Conservation (phyloP, 2,797 vertebrate genomes). For the Enteromius thamalakanensis region DNA sequence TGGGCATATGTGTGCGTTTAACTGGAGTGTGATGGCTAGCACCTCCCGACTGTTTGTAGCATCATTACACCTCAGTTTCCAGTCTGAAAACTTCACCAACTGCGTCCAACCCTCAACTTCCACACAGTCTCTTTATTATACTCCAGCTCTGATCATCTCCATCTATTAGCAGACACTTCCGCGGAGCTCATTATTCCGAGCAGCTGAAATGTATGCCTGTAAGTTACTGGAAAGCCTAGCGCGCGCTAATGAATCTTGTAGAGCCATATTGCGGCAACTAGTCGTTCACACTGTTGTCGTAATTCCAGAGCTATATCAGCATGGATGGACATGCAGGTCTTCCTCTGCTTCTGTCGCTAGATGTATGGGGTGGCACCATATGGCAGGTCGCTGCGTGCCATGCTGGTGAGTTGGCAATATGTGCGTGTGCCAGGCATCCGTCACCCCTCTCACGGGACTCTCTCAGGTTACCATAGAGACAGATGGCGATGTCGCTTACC, state of each 20-base stretch:
- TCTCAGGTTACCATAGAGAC: constrained; percentile 80
- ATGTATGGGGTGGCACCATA: constrained; percentile 82
- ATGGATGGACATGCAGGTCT: constrained; percentile 64
- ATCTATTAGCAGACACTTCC: neutral
- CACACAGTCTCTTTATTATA: neutral
- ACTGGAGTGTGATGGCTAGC: constrained; percentile 13
- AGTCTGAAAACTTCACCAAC: constrained; percentile 17
- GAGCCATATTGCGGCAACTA: constrained; percentile 25
- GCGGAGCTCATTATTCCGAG: neutral
- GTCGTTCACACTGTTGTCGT: constrained; percentile 30
- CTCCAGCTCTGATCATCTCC: neutral
- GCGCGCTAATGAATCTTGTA: constrained; percentile 2
- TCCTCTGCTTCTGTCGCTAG: constrained; percentile 69
- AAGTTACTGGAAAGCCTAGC: neutral
- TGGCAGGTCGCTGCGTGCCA: constrained; percentile 83
- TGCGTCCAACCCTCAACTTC: neutral
- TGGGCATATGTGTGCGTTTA: constrained; percentile 27
- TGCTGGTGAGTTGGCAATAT: constrained; percentile 82
- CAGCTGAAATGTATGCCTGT: neutral
- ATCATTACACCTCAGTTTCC: constrained; percentile 29
- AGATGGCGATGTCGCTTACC: constrained; percentile 73
- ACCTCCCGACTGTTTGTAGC: constrained; percentile 14
- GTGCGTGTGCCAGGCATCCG: constrained; percentile 81
- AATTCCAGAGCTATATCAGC: constrained; percentile 46
- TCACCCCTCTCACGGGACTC: constrained; percentile 80